Base-by-base conservation (phyloP, 2,888 invertebrate genomes). In the Leptura quadrifasciata region DNA sequence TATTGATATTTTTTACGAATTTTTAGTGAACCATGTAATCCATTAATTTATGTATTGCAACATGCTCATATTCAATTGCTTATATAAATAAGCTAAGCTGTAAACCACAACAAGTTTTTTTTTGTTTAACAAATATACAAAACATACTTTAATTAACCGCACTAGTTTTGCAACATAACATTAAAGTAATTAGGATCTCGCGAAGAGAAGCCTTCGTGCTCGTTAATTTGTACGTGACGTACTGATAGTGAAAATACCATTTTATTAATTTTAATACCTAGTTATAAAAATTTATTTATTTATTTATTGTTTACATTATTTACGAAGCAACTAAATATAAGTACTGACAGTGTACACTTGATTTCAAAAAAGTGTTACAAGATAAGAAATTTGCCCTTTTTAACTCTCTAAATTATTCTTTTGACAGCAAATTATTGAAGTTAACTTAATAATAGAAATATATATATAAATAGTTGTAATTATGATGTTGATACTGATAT, bases 111-210 rank as follows among this genome's bases (percentile, higher is more conserved):
- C 58, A 61, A 8, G 27, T 61, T 61, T 31, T 31, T 61, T 10
- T 58, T 3, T 31, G 12, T n/a, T 8, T 9, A 31, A 31, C 17
- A 17, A 31, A n/a, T 31, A 31, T 10, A n/a, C 15, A 47, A 15
- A 47, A n/a, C 5, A n/a, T 47, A 47, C 17, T 47, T 61, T 31
- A 61, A 61, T 17, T n/a, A n/a, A 31, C 27, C 31, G 60, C 27
- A n/a, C 60, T 17, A 61, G 60, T 31, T 61, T 61, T 31, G 60
- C 31, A 61, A 61, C 17, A 17, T 61, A n/a, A 31, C 60, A 60
- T 60, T 60, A 60, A 60, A n/a, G 12, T n/a, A n/a, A 27, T 61
- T 61, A 31, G 17, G 60, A 17, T 10, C 31, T 27, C 31, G 31
- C 60, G 9, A 61, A 61, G 27, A 61, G 31, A 61, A n/a, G n/a